Evolutionary conservation across 2,113 vertebrate genomes (phyloP), one percentile per base, ranked within the genome.

Genomic region (Ammodramus savannarum): DNA sequence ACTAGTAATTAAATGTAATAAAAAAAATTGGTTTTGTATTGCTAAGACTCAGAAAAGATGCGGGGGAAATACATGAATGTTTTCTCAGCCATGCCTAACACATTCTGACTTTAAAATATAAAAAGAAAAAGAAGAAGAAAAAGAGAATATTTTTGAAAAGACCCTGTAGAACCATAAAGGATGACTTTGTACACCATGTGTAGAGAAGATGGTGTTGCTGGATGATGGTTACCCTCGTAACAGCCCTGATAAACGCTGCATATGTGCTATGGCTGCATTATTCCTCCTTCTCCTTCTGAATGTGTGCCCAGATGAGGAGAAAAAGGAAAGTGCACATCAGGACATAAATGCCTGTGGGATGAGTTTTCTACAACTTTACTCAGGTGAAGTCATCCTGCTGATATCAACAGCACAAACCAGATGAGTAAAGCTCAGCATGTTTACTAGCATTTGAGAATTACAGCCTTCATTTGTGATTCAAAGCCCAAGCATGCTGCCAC

Each of bases 381-480:
- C 67, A 71, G 51, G 81, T 82, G 62, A 89, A 95, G 62, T 82
- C 54, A 55, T 77, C 54, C 51, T 73, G 38, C 83, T 93, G 85
- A 39, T 89, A 85, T n/a, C 89, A 90, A 51, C 36, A 78, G 74
- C 74, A 59, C 59, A 93, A 94, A 85, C 27, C 43, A 94, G 63
- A 85, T 94, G 89, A 83, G 72, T 96, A 77, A 91, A 93, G 77
- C 85, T 95, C 76, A 85, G 79, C 44, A 34, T 27, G 36, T 75
- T 55, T 89, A 59, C 67, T 15, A 51, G 59, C 2, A 0, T 77
- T 89, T 48, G 67, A 95, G 87, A 95, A 94, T 91, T 93, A 96
- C 75, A 91, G 89, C 67, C 55, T 94, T 91, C 87, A 80, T 96
- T 91, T 96, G 85, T 0, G 17, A 95, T 85, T 90, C 93, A 88